Evolutionary conservation across 1,140 invertebrate species (phyloP), one percentile per base, ranked within the genome.

Genomic region (Pseudomyrmex dendroicus): DNA sequence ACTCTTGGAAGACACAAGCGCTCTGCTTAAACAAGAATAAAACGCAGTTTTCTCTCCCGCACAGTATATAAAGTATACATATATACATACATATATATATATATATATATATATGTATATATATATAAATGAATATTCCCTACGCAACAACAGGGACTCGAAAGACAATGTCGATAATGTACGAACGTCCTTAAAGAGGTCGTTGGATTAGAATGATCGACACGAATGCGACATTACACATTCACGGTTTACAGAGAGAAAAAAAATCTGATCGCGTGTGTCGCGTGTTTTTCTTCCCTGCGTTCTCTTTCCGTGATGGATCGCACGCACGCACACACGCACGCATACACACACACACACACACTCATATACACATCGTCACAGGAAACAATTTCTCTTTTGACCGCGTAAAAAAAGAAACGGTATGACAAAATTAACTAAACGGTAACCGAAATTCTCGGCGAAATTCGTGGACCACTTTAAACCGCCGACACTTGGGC

Each of bases 401-500:
- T 72, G 25, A n/a, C 50, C 48, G 22, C 8, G 44, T 48, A 35
- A 35, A 54, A 70, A 70, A 61, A 50, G 9, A 52, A 54, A 62
- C n/a, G 10, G 48, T 74, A 9, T 25, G 35, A 44, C 3, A 10
- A 20, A 73, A 52, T 22, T 62, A 70, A 52, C 62, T 83, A 76
- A 77, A 64, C 35, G 78, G 20, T 56, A 61, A 67, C 56, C 73
- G 59, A 64, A 64, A 82, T 35, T 35, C 84, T 78, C 82, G 84
- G 61, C n/a, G 83, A 64, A 66, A 72, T 35, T 82, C 56, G 20
- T 84, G 80, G 83, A 63, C n/a, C 82, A 61, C 85, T 94, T 35
- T 93, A 95, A 83, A 96, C 95, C 57, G 95, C 95, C 52, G 95
- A 96, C 66, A 96, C 96, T 93, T 96, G 96, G 74, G 96, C 95